phyloP scores from a whole-genome alignment of 2,113 vertebrate genomes.

The Collichthys lucidus region DNA sequence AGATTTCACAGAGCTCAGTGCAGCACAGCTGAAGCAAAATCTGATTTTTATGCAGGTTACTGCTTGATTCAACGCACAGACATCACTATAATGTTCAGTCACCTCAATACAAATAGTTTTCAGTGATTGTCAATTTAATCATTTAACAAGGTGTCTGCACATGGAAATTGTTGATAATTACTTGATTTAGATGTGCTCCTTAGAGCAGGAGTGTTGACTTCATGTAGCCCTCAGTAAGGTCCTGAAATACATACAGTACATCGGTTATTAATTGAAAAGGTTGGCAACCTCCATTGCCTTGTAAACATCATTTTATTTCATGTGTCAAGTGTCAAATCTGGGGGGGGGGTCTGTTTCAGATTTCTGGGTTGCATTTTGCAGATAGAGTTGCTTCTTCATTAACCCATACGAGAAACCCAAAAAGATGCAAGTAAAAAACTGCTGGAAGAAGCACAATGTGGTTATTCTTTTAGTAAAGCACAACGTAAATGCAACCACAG shows the following conservation, averaged over 20 bases:
- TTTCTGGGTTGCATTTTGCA: no score
- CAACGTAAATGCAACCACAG: background rate
- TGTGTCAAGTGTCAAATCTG: no score
- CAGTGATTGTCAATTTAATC: background rate
- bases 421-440: background rate
- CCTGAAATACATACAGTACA: no score
- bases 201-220: background rate
- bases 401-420: background rate
- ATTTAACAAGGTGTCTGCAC: background rate
- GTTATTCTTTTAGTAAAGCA: background rate
- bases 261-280: background rate
- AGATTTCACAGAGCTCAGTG: conserved; percentile 11
- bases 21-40: background rate
- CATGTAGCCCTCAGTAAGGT: no score
- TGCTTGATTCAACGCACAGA: background rate
- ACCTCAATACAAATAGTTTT: background rate
- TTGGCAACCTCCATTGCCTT: background rate
- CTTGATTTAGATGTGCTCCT: background rate
- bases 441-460: background rate
- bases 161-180: background rate
- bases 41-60: conserved; percentile 14
- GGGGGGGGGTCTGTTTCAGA: no score
- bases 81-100: background rate
- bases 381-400: background rate
- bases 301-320: no score